These are phyloP conservation scores for Callosobruchus maculatus DNA, from an alignment of 2,888 invertebrate genomes.

Conservation along the genomic window DNA sequence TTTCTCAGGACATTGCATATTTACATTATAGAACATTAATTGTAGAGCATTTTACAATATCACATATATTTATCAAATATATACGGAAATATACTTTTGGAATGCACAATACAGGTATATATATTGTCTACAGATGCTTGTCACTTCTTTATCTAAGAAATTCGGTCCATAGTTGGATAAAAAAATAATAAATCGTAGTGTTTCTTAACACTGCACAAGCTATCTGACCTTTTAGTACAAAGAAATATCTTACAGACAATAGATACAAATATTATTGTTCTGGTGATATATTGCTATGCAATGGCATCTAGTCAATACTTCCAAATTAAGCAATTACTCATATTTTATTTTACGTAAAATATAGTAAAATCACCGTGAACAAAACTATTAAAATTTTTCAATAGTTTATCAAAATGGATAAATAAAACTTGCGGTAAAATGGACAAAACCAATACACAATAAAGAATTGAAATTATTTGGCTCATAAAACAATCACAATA, in stretches of 20 bases:
- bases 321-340: slow-evolving; percentile 5
- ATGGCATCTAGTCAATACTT: slow-evolving; percentile 20
- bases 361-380: not conserved
- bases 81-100: slow-evolving; percentile 41
- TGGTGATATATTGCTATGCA: slow-evolving; percentile 34
- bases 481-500: not conserved
- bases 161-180: slow-evolving; percentile 20
- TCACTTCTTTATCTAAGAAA: slow-evolving; percentile 28
- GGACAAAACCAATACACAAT: not conserved
- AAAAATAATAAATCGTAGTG: slow-evolving; percentile 4
- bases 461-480: not conserved
- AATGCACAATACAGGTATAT: slow-evolving; percentile 41
- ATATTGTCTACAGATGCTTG: slow-evolving; percentile 45
- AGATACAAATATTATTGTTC: slow-evolving; percentile 29
- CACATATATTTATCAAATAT: slow-evolving; percentile 48
- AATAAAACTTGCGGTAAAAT: not conserved
- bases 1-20: slow-evolving; percentile 34
- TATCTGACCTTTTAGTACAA: slow-evolving; percentile 18
- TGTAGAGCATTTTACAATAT: slow-evolving; percentile 38
- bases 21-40: slow-evolving; percentile 29
- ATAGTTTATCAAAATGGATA: not conserved
- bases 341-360: slow-evolving; percentile 6
- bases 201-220: slow-evolving; percentile 25
- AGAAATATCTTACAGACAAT: slow-evolving; percentile 25
- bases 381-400: not conserved